Evolutionary conservation across 2,113 vertebrate species (phyloP).

Genomic region (Ochotona curzoniae): DNA sequence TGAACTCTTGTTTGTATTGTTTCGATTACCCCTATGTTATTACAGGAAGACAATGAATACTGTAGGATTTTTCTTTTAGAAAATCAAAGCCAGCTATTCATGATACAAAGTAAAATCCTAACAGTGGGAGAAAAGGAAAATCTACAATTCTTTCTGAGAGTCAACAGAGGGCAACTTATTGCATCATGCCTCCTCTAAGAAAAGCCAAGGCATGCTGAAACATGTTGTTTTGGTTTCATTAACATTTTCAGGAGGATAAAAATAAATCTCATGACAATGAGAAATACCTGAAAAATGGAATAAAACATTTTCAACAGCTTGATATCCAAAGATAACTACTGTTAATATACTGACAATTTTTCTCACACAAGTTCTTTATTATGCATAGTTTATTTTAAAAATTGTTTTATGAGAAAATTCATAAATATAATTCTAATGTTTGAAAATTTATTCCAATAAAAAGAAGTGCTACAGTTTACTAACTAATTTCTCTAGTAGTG

Average conservation of each 20-base stretch:
- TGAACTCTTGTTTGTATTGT: too few species aligned
- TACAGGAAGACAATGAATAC: too few species aligned
- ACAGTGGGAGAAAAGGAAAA: background rate
- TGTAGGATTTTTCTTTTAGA: background rate
- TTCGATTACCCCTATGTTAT: too few species aligned
- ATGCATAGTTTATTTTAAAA: background rate
- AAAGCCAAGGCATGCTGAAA: background rate
- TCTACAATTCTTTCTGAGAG: background rate
- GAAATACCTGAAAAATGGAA: background rate
- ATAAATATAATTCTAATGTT: background rate
- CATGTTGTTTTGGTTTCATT: slow-evolving; percentile 30
- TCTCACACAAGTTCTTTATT: background rate
- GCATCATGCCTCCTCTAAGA: background rate
- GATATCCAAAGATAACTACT: background rate
- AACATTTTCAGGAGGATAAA: slow-evolving; percentile 2
- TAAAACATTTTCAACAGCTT: background rate
- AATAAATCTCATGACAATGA: background rate
- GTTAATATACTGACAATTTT: background rate
- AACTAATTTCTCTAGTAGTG: slow-evolving; percentile 1
- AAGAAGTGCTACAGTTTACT: background rate
- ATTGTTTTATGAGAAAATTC: background rate
- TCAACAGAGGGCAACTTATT: background rate
- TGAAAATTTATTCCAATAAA: slow-evolving; percentile 2
- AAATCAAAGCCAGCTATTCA: background rate
- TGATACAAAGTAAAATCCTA: background rate